These are phyloP conservation scores for Drosophila limbata DNA, from an alignment of 2,888 invertebrate species.

Conservation along the genomic window DNA sequence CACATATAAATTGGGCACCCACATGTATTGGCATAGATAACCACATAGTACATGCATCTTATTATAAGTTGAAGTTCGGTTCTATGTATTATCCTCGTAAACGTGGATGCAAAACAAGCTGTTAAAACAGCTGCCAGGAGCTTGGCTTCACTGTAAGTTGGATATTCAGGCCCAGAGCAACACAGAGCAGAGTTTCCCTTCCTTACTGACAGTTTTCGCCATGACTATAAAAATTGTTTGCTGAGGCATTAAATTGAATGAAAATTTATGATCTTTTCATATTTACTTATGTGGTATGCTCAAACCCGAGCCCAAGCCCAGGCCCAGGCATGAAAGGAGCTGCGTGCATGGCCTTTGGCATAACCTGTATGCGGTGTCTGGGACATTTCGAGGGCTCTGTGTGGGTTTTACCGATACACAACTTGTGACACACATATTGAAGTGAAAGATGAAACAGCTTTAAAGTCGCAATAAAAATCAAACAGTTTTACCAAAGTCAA, in stretches of 20 bases:
- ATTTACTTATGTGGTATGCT: conserved; percentile 75
- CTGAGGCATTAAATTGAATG: conserved; percentile 85
- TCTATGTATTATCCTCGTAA: conserved; percentile 37
- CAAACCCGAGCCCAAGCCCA: conserved; percentile 11
- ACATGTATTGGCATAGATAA: conserved; percentile 19
- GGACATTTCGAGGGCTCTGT: conserved; percentile 8
- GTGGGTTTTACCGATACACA: conserved; percentile 3
- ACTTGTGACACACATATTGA: conserved; percentile 26
- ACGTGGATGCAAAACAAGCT: conserved; percentile 61
- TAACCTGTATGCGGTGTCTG: conserved; percentile 38
- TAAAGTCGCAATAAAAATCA: conserved; percentile 64
- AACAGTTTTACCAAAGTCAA: conserved; percentile 63
- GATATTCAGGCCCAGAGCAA: conserved; percentile 4
- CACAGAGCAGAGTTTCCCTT: conserved; percentile 5
- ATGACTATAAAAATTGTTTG: conserved; percentile 83
- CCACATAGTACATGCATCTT: conserved; percentile 3
- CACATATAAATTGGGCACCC: conserved; percentile 1
- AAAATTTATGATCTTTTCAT: conserved; percentile 85
- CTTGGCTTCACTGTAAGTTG: conserved; percentile 10
- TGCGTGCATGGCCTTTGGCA: conserved; percentile 46
- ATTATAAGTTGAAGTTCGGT: conserved; percentile 9
- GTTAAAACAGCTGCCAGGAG: conserved; percentile 66
- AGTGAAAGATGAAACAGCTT: conserved; percentile 42
- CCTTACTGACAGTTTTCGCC: conserved; percentile 61
- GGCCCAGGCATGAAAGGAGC: conserved; percentile 55